Base-by-base conservation (phyloP, 2,113 vertebrate genomes). In the Ochotona curzoniae region DNA sequence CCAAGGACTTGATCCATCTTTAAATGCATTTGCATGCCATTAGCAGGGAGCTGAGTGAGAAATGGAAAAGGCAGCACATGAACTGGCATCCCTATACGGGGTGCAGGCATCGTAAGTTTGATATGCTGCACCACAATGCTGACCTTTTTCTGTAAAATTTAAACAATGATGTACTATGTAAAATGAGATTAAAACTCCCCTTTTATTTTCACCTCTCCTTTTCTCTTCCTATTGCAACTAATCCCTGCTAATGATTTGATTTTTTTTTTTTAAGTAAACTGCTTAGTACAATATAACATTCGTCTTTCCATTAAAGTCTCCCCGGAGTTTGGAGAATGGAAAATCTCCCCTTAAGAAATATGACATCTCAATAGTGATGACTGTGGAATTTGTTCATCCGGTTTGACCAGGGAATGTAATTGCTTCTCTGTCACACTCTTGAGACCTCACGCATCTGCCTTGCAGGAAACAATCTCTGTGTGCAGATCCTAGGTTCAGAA, bases 331-430 rank as follows among this genome's bases (percentile, higher is more conserved):
- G 15, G 69, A 90, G 35, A 81, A 90, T 38, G 49, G 60, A 60
- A 51, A 83, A 61, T 63, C 66, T 75, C 14, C 75, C 80, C 73
- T 83, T 75, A 23, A 85, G 35, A 32, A 70, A 61, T 73, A 54
- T 61, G 47, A 30, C 70, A 3, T 92, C 49, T 82, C 66, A 90
- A 70, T 32, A 76, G 73, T 63, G 83, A 71, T 57, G 86, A 28
- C 60, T 26, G 26, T n/a, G 76, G 74, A 93, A 66, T 80, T 81
- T 94, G 61, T 89, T 83, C 47, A 51, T 30, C 49, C 66, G 47
- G 35, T 74, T 93, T 66, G 83, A 83, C 63, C 66, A 78, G 80
- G 71, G 86, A 92, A 82, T 75, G 4, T 64, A 90, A 95, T 90
- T 83, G 64, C 85, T 92, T 64, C 80, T 71, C 14, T 60, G 30